Percentiles rank a stretch among this genome's conserved stretches.
phyloP scores from a whole-genome alignment of 92 coral and sea anemone species.

The Paramuricea clavata region DNA sequence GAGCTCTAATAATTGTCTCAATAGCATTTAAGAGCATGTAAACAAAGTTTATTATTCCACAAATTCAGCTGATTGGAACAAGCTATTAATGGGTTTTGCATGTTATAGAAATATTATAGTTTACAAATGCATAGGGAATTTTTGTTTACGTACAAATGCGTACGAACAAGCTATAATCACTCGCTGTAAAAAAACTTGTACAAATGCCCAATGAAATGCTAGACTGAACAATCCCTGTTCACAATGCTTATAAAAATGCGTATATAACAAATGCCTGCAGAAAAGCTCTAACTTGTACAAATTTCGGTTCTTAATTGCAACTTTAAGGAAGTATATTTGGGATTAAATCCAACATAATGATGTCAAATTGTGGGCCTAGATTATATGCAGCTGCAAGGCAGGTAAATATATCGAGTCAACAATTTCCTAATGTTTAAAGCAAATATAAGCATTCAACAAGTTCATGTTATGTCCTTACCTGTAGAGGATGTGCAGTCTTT shows the following conservation, averaged over 20 bases:
- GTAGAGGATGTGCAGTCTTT: conserved; percentile 34
- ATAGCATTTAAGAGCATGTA: too few species aligned
- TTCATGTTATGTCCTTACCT: conserved; percentile 1
- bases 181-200: too few species aligned
- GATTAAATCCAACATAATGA: background rate
- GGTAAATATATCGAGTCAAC: background rate
- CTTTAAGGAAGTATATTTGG: background rate
- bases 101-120: background rate
- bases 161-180: too few species aligned
- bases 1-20: too few species aligned
- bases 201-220: too few species aligned
- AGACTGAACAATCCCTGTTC: background rate
- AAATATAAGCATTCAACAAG: conserved; percentile 18
- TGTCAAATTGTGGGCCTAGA: background rate
- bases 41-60: too few species aligned
- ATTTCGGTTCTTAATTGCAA: background rate
- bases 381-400: conserved; percentile 6
- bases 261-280: too few species aligned
- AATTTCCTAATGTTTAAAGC: conserved; percentile 4
- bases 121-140: too few species aligned
- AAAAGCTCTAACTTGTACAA: background rate
- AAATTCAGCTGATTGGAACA: background rate
- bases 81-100: background rate
- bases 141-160: too few species aligned
- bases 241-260: background rate